These are phyloP conservation scores for Ciconia boyciana DNA, from an alignment of 2,113 vertebrate species.

Conservation along the genomic window DNA sequence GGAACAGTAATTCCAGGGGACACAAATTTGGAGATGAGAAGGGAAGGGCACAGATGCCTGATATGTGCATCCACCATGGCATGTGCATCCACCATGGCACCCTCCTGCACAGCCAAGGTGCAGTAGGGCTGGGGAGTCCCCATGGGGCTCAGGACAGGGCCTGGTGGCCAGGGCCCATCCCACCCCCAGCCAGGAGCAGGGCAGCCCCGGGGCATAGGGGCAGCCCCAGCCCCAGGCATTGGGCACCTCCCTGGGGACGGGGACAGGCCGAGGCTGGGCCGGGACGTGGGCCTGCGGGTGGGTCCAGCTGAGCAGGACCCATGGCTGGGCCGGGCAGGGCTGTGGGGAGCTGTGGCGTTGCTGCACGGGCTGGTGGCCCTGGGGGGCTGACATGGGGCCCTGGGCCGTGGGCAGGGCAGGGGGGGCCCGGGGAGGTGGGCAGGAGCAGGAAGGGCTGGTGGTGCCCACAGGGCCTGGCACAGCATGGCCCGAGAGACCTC, in stretches of 20 bases:
- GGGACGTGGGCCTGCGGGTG: rapidly evolving
- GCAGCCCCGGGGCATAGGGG: rapidly evolving
- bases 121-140: neutral
- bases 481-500: neutral
- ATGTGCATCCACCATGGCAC: neutral
- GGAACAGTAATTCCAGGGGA: neutral
- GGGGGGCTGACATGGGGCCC: neutral
- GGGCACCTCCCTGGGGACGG: neutral
- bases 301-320: neutral
- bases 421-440: too few relatives aligned
- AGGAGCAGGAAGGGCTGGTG: neutral
- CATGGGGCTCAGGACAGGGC: neutral
- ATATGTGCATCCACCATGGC: too few relatives aligned
- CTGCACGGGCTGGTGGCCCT: rapidly evolving
- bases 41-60: neutral
- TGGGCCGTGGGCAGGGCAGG: neutral
- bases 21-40: neutral
- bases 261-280: rapidly evolving
- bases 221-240: rapidly evolving
- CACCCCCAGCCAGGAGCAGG: too few relatives aligned
- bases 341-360: neutral
- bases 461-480: neutral
- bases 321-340: neutral
- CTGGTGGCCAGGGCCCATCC: rapidly evolving
- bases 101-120: neutral